Evolutionary conservation across 2,113 vertebrate species (phyloP).

Genomic region (Sclerurus mexicanus): DNA sequence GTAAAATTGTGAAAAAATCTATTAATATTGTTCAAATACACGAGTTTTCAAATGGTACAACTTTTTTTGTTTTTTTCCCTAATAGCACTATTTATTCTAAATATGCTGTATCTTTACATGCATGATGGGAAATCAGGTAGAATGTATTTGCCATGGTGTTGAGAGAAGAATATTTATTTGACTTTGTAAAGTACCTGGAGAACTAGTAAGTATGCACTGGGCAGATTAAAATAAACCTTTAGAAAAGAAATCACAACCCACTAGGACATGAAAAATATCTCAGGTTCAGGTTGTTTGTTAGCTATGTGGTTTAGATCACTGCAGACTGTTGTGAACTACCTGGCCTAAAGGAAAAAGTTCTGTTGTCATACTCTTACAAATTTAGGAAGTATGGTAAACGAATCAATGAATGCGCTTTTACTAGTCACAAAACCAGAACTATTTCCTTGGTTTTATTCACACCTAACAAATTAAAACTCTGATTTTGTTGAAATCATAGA

Average conservation of each 20-base stretch:
- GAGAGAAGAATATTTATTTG: background rate
- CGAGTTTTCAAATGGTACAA: background rate
- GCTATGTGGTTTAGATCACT: background rate
- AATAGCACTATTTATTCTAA: background rate
- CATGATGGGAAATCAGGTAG: background rate
- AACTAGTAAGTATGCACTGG: background rate
- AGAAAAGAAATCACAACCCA: background rate
- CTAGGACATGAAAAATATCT: background rate
- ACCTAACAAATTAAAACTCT: background rate
- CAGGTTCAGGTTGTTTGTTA: background rate
- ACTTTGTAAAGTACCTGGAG: background rate
- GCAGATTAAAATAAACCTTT: background rate
- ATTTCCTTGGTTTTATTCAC: background rate
- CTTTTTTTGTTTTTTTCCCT: fast-evolving
- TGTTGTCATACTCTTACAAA: background rate
- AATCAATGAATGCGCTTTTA: background rate
- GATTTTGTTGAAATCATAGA: background rate
- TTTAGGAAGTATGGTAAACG: background rate
- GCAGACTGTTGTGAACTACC: background rate
- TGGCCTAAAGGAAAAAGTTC: background rate
- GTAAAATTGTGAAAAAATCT: background rate
- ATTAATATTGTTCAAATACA: background rate
- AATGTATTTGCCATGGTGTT: background rate
- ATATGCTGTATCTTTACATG: background rate
- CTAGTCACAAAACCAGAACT: background rate